A percentile compares a stretch with the other conserved stretches of the same genome.
Evolutionary conservation across 2,888 invertebrate species (phyloP).

Genomic region (Vesta saturnalis): DNA sequence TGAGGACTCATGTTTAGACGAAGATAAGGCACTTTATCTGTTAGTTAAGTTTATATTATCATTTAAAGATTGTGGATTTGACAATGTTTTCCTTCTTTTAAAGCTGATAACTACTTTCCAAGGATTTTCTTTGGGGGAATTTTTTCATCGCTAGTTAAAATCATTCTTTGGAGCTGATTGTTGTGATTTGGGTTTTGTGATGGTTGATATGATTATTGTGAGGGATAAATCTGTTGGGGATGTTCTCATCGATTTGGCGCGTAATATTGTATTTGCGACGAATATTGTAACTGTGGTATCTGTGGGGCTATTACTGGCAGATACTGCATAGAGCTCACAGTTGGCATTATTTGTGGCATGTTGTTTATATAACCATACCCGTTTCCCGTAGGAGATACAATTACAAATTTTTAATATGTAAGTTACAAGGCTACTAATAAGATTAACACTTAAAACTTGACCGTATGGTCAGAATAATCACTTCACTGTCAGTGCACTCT

Average conservation of each 20-base stretch:
- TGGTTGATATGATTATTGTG: not conserved
- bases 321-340: not conserved
- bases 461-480: not conserved
- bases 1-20: not conserved
- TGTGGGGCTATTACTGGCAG: not conserved
- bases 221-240: not conserved
- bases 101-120: not conserved
- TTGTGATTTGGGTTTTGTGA: not conserved
- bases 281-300: not conserved
- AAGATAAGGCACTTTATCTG: not conserved
- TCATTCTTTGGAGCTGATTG: not conserved
- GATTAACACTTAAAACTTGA: not conserved
- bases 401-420: not conserved
- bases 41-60: slow-evolving; percentile 4
- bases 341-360: slow-evolving; percentile 4
- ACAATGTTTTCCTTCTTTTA: not conserved
- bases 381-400: slow-evolving; percentile 13
- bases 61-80: not conserved
- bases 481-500: not conserved
- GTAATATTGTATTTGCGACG: not conserved
- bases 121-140: not conserved
- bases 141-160: not conserved
- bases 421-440: not conserved
- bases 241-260: not conserved
- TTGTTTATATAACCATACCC: slow-evolving; percentile 2